Evolutionary conservation across 1,140 invertebrate genomes (phyloP).

Genomic region (Olivierus martensii): DNA sequence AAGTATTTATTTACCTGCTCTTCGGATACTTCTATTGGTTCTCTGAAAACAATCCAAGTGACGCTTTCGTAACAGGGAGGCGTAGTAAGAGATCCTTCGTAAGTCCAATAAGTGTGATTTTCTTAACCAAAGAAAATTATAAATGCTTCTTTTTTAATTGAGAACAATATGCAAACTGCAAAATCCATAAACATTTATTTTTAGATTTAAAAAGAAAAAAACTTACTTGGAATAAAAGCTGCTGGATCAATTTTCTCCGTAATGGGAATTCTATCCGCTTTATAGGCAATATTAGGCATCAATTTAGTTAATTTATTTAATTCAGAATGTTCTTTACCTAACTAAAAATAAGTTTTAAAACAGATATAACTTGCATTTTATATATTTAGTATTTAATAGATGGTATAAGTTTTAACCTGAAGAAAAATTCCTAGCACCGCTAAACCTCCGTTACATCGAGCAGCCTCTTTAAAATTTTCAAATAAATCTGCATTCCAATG

Average conservation of each 20-base stretch:
- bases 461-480: slow-evolving; percentile 59
- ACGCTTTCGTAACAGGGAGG: slow-evolving; percentile 94
- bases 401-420: slow-evolving; percentile 31
- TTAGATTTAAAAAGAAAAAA: too few relatives aligned
- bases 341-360: not conserved
- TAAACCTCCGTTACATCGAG: slow-evolving; percentile 65
- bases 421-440: slow-evolving; percentile 83
- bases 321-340: not conserved
- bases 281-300: too few relatives aligned
- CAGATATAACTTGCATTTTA: too few relatives aligned
- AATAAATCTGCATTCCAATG: slow-evolving; percentile 88
- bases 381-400: too few relatives aligned
- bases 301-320: not conserved
- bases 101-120: slow-evolving; percentile 72
- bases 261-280: too few relatives aligned
- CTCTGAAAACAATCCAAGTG: slow-evolving; percentile 90
- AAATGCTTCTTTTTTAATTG: too few relatives aligned
- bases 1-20: too few relatives aligned
- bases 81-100: slow-evolving; percentile 88
- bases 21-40: too few relatives aligned
- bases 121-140: not conserved
- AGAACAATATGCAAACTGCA: too few relatives aligned
- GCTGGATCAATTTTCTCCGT: too few relatives aligned
- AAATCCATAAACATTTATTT: too few relatives aligned
- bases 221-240: too few relatives aligned